These are phyloP conservation scores for Cyclophora albipunctata DNA, from an alignment of 2,888 invertebrate species.

Conservation along the genomic window DNA sequence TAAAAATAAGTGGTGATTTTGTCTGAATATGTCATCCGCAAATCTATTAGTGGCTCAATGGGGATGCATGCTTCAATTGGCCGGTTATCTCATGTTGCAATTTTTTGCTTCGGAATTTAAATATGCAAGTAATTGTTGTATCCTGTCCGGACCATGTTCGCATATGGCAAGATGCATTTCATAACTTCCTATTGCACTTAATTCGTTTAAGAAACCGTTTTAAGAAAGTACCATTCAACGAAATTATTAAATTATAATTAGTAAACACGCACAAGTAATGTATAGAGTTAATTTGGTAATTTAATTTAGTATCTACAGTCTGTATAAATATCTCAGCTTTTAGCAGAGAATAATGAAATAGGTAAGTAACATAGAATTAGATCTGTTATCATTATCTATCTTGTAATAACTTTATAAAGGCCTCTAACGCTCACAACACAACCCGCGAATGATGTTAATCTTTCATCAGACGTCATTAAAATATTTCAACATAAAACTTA, in stretches of 20 bases:
- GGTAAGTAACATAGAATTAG: no score
- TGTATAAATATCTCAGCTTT: not conserved
- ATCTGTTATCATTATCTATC: no score
- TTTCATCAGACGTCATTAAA: constrained; percentile 7
- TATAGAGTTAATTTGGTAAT: not conserved
- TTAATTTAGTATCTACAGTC: not conserved
- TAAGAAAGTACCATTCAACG: not conserved
- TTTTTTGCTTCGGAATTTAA: constrained; percentile 4
- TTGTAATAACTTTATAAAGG: no score
- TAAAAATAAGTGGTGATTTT: constrained; percentile 34
- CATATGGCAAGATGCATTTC: not conserved
- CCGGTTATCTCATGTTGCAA: constrained; percentile 10
- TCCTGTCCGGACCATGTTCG: not conserved
- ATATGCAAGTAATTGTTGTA: not conserved
- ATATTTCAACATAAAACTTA: not conserved
- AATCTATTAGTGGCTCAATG: constrained; percentile 19
- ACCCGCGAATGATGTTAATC: constrained; percentile 3
- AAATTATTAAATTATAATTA: not conserved
- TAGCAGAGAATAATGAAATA: no score
- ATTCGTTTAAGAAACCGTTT: not conserved
- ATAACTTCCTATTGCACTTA: not conserved
- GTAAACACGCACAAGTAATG: not conserved
- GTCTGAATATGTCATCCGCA: constrained; percentile 26
- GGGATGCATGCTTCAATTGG: constrained; percentile 31
- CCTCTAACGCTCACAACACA: not conserved